Evolutionary conservation across 1,140 invertebrate species (phyloP), one percentile per base, ranked within the genome.

Genomic region (Zeugodacus cucurbitae): DNA sequence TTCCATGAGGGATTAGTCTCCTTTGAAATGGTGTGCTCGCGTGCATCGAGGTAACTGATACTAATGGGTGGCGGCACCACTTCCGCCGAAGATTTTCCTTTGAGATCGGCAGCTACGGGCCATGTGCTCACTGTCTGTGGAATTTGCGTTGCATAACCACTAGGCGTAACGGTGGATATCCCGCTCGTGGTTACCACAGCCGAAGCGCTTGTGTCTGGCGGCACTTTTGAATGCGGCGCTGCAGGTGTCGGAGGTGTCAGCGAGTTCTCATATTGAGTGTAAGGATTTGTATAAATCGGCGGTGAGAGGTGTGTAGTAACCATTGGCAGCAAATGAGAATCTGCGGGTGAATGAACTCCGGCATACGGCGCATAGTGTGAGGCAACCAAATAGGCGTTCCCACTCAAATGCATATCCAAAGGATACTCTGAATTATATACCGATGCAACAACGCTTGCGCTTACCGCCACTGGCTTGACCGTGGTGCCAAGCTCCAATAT

Each of bases 1-100:
- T 94, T 94, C 95, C 95, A 95, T 26, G 94, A 94, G 2, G 92
- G 90, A 88, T 92, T 90, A 54, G 94, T 94, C 86, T 94, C 94
- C 88, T 91, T 93, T 62, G 91, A 90, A 7, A 93, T 92, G 1
- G 93, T 93, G 17, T 94, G 93, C n/a, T 91, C 91, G 3, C 90
- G n/a, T 82, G 88, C 67, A 37, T 87, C 86, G 1, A 87, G 86
- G 44, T 93, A 93, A 14, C 88, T 89, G 90, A 92, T 91, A 58
- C 91, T 93, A 41, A 92, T 90, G 11, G 92, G 91, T n/a, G 92
- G 90, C 29, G 91, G 91, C 48, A 93, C 92, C 6, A 93, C 87
- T 17, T 93, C 92, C 7, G 88, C 11, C 17, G 32, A 8, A 20
- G 59, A 44, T 74, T 87, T 88, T 7, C 22, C 37, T 74, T 86